phyloP scores from a whole-genome alignment of 2,797 vertebrate species.

The Manis javanica region DNA sequence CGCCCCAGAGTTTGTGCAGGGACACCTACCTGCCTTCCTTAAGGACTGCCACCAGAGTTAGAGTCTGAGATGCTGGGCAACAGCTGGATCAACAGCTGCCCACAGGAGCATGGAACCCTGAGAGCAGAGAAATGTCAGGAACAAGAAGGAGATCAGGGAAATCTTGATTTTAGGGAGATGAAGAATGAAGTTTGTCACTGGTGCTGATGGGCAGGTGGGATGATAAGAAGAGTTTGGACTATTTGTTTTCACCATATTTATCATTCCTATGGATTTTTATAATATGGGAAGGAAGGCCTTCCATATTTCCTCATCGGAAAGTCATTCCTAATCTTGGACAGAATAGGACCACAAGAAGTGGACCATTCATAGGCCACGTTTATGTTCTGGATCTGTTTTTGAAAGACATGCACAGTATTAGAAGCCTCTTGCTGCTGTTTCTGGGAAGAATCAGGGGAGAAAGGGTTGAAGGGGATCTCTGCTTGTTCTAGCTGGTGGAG shows the following conservation, averaged over 20 bases:
- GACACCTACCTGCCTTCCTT: background rate
- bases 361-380: background rate
- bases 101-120: background rate
- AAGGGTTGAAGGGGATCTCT: background rate
- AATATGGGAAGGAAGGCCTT: background rate
- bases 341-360: background rate
- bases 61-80: background rate
- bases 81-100: background rate
- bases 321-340: background rate
- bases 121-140: background rate
- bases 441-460: background rate
- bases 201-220: background rate
- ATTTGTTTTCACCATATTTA: background rate
- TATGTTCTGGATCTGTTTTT: background rate
- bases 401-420: background rate
- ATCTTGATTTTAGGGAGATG: background rate
- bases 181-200: background rate
- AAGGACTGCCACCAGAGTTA: background rate
- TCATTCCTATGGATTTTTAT: background rate
- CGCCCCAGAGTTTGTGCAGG: background rate
- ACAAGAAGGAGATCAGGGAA: background rate
- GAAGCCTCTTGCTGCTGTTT: background rate
- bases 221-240: background rate
- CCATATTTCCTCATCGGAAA: background rate
- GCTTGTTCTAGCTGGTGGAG: background rate